Conservation (phyloP, 2,888 invertebrate species). For the Polietes domitor region DNA sequence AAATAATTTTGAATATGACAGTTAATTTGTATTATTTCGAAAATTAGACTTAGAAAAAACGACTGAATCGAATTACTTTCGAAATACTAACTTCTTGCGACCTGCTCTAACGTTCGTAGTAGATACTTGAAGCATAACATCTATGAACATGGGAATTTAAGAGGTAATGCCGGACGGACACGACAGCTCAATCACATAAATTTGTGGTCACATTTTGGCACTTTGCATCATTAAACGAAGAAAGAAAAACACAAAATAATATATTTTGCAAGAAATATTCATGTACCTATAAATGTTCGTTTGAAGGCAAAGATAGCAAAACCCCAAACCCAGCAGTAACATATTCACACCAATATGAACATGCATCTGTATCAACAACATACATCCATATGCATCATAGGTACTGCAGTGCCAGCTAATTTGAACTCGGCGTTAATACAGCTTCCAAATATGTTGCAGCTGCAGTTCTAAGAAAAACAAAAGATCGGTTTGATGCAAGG, state of each 20-base stretch:
- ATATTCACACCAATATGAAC: background rate
- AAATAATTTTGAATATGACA: no score
- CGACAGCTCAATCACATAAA: background rate
- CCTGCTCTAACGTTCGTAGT: background rate
- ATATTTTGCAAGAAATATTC: background rate
- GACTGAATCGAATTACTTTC: no score
- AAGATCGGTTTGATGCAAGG: slow-evolving; percentile 42
- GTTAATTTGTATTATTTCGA: no score
- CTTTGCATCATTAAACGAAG: background rate
- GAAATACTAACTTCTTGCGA: no score
- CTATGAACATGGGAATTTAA: background rate
- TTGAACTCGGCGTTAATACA: background rate
- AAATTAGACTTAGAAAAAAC: no score
- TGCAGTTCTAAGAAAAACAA: slow-evolving; percentile 61
- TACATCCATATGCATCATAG: no score
- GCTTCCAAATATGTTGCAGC: slow-evolving; percentile 48
- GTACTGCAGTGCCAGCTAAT: no score
- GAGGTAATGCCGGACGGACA: background rate
- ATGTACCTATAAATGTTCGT: background rate
- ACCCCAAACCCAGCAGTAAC: background rate
- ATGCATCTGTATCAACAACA: no score
- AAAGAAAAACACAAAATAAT: background rate
- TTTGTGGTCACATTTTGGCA: slow-evolving; percentile 9
- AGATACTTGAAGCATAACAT: background rate
- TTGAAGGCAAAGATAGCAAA: background rate